A percentile compares a stretch with the other conserved stretches of the same genome.
Evolutionary conservation across 2,888 invertebrate species (phyloP).

Genomic region (Andrena trimmerana): DNA sequence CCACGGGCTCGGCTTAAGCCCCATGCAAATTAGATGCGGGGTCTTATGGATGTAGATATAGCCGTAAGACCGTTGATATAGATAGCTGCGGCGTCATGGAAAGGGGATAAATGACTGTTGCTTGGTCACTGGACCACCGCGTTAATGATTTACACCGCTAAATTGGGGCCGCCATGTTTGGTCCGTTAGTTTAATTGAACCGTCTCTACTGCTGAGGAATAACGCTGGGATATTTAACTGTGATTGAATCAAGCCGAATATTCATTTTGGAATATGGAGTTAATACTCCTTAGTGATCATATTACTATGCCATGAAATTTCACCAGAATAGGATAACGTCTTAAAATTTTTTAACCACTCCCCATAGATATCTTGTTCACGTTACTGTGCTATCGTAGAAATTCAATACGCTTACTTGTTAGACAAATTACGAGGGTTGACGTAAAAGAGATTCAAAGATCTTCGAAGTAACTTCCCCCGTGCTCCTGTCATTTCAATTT

Average conservation of each 20-base stretch:
- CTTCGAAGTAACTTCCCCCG: not conserved
- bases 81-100: slow-evolving; percentile 54
- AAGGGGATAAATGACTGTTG: slow-evolving; percentile 57
- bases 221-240: not conserved
- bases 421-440: no score
- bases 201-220: not conserved
- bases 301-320: no score
- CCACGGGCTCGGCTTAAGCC: slow-evolving; percentile 73
- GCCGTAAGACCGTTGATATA: slow-evolving; percentile 60
- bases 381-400: no score
- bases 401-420: no score
- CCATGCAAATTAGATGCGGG: slow-evolving; percentile 81
- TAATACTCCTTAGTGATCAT: not conserved
- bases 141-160: slow-evolving; percentile 66
- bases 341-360: no score
- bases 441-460: not conserved
- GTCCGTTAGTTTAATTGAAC: slow-evolving; percentile 28
- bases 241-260: not conserved
- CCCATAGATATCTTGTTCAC: no score
- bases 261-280: not conserved
- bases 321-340: no score
- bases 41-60: slow-evolving; percentile 75
- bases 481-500: not conserved
- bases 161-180: slow-evolving; percentile 21
- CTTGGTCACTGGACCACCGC: slow-evolving; percentile 46